phyloP scores from a whole-genome alignment of 2,888 invertebrate species.

The Sympetrum striolatum region DNA sequence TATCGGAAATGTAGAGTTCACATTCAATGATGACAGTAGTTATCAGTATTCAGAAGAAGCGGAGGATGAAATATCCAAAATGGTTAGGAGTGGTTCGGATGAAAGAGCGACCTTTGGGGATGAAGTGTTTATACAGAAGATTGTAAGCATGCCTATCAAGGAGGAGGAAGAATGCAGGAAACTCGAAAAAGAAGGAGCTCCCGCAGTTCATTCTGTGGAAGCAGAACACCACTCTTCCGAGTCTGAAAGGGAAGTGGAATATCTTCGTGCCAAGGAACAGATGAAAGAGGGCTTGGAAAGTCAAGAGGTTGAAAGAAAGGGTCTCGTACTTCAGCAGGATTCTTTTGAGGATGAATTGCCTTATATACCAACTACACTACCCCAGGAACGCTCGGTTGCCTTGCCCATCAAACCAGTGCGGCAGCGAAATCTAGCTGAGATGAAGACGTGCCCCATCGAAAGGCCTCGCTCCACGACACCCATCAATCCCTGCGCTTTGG shows the following conservation, averaged over 20 bases:
- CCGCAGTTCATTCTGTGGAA: neutral
- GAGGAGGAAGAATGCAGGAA: conserved; percentile 17
- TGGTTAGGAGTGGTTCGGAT: neutral
- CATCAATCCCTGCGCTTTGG: conserved; percentile 73
- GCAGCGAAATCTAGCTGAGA: conserved; percentile 61
- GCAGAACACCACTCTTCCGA: conserved; percentile 65
- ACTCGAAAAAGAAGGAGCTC: neutral
- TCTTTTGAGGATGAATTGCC: conserved; percentile 87
- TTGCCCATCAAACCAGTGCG: conserved; percentile 82
- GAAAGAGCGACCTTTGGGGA: neutral
- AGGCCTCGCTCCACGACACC: conserved; percentile 77
- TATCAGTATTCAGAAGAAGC: neutral
- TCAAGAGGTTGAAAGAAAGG: conserved; percentile 73
- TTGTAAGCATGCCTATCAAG: conserved; percentile 6
- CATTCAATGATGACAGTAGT: conserved; percentile 58
- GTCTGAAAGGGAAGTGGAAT: conserved; percentile 66
- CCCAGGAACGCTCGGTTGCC: conserved; percentile 81
- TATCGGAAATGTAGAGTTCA: conserved; percentile 61
- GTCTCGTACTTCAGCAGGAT: conserved; percentile 79
- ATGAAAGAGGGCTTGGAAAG: conserved; percentile 47
- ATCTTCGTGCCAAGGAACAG: conserved; percentile 29
- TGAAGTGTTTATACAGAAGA: neutral
- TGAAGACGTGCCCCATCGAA: conserved; percentile 74
- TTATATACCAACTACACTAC: conserved; percentile 88
- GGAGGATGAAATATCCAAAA: neutral